A percentile compares a stretch with the other conserved stretches of the same genome.
Evolutionary conservation across 2,797 vertebrate genomes (phyloP).

Genomic region (Neopelma chrysocephalum): DNA sequence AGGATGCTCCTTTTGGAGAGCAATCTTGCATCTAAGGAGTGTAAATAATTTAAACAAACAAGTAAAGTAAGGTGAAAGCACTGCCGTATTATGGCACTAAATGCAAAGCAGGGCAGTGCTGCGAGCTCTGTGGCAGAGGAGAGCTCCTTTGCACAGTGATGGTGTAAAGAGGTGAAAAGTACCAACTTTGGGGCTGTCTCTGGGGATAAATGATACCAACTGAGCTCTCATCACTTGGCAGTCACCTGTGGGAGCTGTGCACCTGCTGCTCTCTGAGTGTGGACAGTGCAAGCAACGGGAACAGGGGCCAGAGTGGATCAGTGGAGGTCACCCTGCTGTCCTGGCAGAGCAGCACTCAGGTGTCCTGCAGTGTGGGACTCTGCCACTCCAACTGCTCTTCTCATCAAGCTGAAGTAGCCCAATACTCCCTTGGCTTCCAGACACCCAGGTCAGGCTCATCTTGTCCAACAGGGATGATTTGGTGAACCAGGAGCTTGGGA

Average conservation of each 20-base stretch:
- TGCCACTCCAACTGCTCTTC: background rate
- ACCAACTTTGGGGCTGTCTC: background rate
- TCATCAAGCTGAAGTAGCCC: background rate
- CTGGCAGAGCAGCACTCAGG: background rate
- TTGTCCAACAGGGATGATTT: background rate
- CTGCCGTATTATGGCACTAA: background rate
- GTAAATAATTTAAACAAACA: conserved; percentile 75
- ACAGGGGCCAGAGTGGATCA: rapidly evolving
- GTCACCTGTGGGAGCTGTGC: rapidly evolving
- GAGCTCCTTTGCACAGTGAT: rapidly evolving
- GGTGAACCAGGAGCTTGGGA: background rate
- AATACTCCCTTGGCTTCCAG: background rate
- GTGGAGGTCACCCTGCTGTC: background rate
- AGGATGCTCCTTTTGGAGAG: conserved; percentile 63
- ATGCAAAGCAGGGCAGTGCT: background rate
- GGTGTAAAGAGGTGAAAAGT: background rate
- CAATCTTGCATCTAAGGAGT: conserved; percentile 62
- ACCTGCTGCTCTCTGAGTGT: rapidly evolving
- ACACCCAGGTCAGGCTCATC: background rate
- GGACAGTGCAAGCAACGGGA: rapidly evolving
- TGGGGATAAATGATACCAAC: background rate
- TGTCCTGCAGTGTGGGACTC: background rate
- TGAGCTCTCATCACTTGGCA: background rate
- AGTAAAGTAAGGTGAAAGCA: conserved; percentile 43
- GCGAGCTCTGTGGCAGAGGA: background rate